These are phyloP conservation scores for Drosophila ezoana DNA, from an alignment of 2,888 invertebrate genomes.

Conservation along the genomic window DNA sequence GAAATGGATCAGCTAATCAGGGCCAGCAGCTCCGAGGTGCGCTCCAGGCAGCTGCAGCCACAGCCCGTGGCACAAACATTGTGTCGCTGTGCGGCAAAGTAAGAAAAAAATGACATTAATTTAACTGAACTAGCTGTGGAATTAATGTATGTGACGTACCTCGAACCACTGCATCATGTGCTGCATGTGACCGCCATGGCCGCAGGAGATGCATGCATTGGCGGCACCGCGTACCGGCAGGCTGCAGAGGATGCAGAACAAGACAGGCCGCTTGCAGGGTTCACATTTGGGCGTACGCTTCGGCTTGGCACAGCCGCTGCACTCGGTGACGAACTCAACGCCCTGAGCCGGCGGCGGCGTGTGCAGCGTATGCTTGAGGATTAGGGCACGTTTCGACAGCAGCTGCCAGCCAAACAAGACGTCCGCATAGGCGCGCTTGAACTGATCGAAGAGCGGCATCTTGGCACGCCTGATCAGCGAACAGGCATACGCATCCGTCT, in stretches of 20 bases:
- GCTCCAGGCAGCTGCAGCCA: constrained; percentile 94
- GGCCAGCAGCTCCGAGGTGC: constrained; percentile 86
- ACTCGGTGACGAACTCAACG: constrained; percentile 91
- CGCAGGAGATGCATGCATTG: constrained; percentile 94
- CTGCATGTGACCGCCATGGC: constrained; percentile 95
- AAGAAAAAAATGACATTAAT: not conserved
- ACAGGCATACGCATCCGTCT: constrained; percentile 75
- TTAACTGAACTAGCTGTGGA: too few species aligned
- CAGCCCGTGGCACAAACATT: constrained; percentile 95
- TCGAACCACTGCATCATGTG: constrained; percentile 94
- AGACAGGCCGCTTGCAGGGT: constrained; percentile 90
- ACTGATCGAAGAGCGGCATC: constrained; percentile 89
- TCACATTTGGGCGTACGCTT: constrained; percentile 89
- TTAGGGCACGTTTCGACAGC: constrained; percentile 90
- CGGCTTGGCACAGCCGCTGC: constrained; percentile 89
- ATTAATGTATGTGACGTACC: constrained; percentile 48
- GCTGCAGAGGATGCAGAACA: constrained; percentile 94
- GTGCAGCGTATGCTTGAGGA: constrained; percentile 88
- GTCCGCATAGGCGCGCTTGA: constrained; percentile 95
- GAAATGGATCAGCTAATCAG: constrained; percentile 60
- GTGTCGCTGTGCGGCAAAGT: constrained; percentile 85
- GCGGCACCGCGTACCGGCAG: constrained; percentile 93
- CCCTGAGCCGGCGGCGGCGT: constrained; percentile 87
- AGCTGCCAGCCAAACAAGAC: constrained; percentile 94
- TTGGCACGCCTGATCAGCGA: constrained; percentile 82